Percentiles rank a stretch among this genome's conserved stretches.
Conservation (phyloP, 2,113 vertebrate genomes). For the Eulacestoma nigropectus region DNA sequence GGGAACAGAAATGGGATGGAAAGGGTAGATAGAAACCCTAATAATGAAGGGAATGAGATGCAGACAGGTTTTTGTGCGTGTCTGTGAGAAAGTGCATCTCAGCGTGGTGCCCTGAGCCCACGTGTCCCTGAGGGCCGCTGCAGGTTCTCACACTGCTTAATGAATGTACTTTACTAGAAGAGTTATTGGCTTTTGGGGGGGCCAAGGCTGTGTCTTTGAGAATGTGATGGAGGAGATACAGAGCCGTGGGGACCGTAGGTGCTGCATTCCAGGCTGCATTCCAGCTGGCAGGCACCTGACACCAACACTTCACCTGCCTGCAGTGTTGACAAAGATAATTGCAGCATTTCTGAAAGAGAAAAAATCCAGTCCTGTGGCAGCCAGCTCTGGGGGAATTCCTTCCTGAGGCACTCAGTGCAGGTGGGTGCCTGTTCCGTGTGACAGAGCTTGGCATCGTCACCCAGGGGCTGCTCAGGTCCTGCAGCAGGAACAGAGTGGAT, state of each 20-base stretch:
- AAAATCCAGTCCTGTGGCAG: neutral
- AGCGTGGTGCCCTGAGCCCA: neutral
- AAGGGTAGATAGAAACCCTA: neutral
- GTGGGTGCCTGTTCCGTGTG: neutral
- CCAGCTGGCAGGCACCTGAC: constrained; percentile 34
- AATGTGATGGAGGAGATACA: neutral
- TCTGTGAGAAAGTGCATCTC: neutral
- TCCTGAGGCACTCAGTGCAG: neutral
- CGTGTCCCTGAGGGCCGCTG: neutral
- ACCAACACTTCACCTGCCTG: neutral
- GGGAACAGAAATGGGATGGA: neutral
- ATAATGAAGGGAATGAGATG: neutral
- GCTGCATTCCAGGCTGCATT: constrained; percentile 44
- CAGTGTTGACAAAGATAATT: neutral
- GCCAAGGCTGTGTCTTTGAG: neutral
- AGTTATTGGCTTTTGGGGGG: neutral
- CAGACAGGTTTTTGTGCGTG: neutral
- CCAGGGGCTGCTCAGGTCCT: neutral
- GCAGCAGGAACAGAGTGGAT: neutral
- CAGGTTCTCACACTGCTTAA: neutral
- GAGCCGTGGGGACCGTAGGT: neutral
- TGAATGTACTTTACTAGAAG: neutral
- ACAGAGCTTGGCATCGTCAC: neutral
- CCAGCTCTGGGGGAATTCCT: neutral
- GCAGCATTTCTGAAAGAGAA: neutral